Percentiles rank a stretch among this genome's conserved stretches.
phyloP scores from a whole-genome alignment of 2,888 invertebrate species.

The Melieria omissa region DNA sequence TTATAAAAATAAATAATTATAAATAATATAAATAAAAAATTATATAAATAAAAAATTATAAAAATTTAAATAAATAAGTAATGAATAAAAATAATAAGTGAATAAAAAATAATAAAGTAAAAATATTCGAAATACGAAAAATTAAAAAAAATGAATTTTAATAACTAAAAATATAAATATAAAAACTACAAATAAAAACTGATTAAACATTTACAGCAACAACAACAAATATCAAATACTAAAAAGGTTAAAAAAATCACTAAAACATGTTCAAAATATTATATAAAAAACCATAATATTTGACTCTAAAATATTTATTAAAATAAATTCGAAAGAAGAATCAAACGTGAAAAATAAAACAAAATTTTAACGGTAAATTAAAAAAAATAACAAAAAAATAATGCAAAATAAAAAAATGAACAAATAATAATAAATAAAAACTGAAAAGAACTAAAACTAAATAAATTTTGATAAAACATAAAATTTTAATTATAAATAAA shows the following conservation, averaged over 20 bases:
- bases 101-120: too few relatives aligned
- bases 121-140: too few relatives aligned
- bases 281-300: constrained; percentile 9
- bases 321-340: background rate
- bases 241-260: background rate
- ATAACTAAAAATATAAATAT: too few relatives aligned
- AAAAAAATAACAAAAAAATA: constrained; percentile 24
- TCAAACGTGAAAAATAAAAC: background rate
- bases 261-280: constrained; percentile 17
- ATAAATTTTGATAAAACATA: background rate
- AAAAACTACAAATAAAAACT: too few relatives aligned
- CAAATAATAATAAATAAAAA: constrained; percentile 32
- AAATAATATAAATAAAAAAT: too few relatives aligned
- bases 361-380: background rate
- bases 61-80: too few relatives aligned
- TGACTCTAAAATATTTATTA: constrained; percentile 33
- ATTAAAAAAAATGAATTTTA: too few relatives aligned
- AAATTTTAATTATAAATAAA: constrained; percentile 1
- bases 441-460: constrained; percentile 18
- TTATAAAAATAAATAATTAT: too few relatives aligned
- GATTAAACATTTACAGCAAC: background rate
- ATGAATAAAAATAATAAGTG: too few relatives aligned
- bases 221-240: background rate
- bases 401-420: constrained; percentile 35
- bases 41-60: too few relatives aligned